These are phyloP conservation scores for Blastobasis adustella DNA, from an alignment of 2,888 invertebrate species.

Conservation along the genomic window DNA sequence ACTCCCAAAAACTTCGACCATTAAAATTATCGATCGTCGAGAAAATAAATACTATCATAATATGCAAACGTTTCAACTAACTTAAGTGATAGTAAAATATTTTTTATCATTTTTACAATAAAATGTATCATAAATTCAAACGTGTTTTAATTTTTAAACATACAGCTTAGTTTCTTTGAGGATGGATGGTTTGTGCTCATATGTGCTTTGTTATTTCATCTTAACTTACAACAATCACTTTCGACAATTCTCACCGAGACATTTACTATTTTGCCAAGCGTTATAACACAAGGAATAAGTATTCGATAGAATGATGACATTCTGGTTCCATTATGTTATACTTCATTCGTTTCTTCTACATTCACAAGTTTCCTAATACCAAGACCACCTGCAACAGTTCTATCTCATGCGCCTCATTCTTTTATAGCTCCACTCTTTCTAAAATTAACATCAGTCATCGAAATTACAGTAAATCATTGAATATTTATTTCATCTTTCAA, in stretches of 20 bases:
- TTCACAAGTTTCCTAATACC: too few relatives aligned
- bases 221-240: constrained; percentile 68
- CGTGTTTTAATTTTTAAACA: constrained; percentile 69
- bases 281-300: too few relatives aligned
- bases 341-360: too few relatives aligned
- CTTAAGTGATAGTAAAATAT: constrained; percentile 72
- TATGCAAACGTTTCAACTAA: constrained; percentile 70
- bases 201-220: constrained; percentile 66
- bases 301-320: too few relatives aligned
- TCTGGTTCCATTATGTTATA: too few relatives aligned
- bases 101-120: constrained; percentile 53
- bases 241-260: constrained; percentile 29
- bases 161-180: constrained; percentile 65
- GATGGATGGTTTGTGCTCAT: constrained; percentile 74
- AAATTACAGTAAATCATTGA: constrained; percentile 58
- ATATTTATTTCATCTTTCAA: constrained; percentile 50
- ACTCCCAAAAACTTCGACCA: constrained; percentile 40
- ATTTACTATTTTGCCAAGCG: constrained; percentile 15
- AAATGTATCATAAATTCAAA: constrained; percentile 75
- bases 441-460: constrained; percentile 63
- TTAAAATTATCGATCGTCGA: constrained; percentile 48
- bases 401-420: constrained; percentile 22
- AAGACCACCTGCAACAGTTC: constrained; percentile 11
- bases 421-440: constrained; percentile 8
- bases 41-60: constrained; percentile 71